Percentiles rank a stretch among this genome's conserved stretches.
These are phyloP conservation scores for Oedothorax gibbosus DNA, from an alignment of 1,140 invertebrate species.

Conservation along the genomic window DNA sequence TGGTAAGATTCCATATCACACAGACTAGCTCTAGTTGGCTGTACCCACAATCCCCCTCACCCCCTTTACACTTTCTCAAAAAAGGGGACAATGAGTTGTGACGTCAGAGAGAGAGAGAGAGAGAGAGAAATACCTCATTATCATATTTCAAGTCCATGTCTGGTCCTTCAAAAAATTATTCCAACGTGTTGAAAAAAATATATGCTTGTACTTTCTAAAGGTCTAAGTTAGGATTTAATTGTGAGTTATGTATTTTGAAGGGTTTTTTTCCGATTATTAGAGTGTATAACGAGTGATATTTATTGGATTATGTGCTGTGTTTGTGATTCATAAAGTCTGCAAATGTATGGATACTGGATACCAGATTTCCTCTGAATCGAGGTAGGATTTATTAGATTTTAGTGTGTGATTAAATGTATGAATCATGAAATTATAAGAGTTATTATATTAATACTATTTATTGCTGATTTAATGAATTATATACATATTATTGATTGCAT, in stretches of 20 bases:
- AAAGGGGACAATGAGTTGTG: constrained; percentile 51
- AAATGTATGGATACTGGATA: constrained; percentile 23
- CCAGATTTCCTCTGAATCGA: constrained; percentile 4
- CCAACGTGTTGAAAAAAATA: constrained; percentile 24
- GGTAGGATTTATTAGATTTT: constrained; percentile 26
- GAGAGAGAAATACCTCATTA: constrained; percentile 52
- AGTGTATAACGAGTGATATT: constrained; percentile 1
- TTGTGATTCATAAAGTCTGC: constrained; percentile 21
- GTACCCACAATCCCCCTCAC: not conserved
- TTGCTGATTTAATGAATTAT: no score
- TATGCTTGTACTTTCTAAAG: constrained; percentile 35
- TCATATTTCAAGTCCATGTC: constrained; percentile 41
- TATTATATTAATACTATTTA: no score
- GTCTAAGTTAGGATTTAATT: constrained; percentile 39
- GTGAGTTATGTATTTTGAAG: constrained; percentile 21
- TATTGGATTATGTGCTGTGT: constrained; percentile 39
- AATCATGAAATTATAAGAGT: not conserved
- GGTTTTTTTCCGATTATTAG: not conserved
- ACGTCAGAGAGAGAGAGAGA: no score
- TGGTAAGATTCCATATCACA: not conserved
- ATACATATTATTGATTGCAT: no score
- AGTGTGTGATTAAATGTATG: constrained; percentile 8
- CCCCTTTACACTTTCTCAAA: constrained; percentile 10
- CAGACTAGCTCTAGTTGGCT: constrained; percentile 32
- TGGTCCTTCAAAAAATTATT: constrained; percentile 10